Evolutionary conservation across 2,113 vertebrate species (phyloP).

Genomic region (Pelusios castaneus): DNA sequence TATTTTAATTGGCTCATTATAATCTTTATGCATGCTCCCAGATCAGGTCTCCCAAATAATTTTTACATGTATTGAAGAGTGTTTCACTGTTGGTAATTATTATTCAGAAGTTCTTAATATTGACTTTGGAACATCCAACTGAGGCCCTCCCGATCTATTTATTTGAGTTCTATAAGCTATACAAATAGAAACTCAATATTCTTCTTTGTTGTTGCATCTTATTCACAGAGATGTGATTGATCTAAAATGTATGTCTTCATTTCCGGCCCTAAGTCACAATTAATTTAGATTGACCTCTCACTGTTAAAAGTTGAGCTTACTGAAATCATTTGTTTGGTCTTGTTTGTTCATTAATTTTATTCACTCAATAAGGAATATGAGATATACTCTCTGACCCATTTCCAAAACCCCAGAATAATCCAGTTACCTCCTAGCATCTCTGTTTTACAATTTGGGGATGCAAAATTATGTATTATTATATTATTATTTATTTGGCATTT

Average conservation of each 20-base stretch:
- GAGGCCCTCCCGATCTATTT: background rate
- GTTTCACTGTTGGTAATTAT: background rate
- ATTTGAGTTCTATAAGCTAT: background rate
- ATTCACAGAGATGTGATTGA: background rate
- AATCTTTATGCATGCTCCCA: accelerated
- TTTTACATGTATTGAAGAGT: background rate
- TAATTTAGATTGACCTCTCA: background rate
- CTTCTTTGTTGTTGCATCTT: background rate
- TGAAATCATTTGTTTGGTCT: background rate
- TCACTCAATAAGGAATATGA: background rate
- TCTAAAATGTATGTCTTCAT: background rate
- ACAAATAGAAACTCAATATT: background rate
- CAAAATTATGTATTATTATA: background rate
- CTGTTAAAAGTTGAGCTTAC: background rate
- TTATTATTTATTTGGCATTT: background rate
- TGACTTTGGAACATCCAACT: background rate
- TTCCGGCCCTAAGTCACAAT: background rate
- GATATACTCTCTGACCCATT: background rate
- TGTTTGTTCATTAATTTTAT: background rate
- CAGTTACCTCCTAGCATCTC: background rate
- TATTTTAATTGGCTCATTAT: background rate
- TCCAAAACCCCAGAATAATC: background rate
- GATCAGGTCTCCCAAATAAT: background rate
- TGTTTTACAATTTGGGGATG: background rate
- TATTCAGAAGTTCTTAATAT: background rate